Evolutionary conservation across 2,797 vertebrate genomes (phyloP).

Genomic region (Knipowitschia caucasica): DNA sequence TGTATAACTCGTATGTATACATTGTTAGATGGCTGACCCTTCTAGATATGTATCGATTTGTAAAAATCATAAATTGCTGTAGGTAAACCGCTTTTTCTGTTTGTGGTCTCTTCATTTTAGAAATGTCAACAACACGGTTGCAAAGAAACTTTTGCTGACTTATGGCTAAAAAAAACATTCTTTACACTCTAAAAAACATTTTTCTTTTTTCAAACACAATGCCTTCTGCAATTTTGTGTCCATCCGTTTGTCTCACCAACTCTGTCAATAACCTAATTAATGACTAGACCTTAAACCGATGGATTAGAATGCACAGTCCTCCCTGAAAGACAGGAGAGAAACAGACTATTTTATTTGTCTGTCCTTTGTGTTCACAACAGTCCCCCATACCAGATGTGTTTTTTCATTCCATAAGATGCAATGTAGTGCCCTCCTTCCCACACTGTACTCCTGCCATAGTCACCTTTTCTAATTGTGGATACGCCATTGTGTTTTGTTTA

Average conservation of each 20-base stretch:
- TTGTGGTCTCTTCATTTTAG: too few relatives aligned
- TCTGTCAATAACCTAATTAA: slow-evolving; percentile 51
- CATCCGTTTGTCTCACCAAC: slow-evolving; percentile 48
- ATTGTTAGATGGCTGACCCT: too few relatives aligned
- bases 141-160: too few relatives aligned
- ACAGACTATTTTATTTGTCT: slow-evolving; percentile 11
- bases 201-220: too few relatives aligned
- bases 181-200: too few relatives aligned
- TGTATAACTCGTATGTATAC: too few relatives aligned
- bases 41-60: too few relatives aligned
- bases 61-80: too few relatives aligned
- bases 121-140: too few relatives aligned
- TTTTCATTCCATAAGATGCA: slow-evolving; percentile 17
- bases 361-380: slow-evolving; percentile 2
- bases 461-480: slow-evolving; percentile 24
- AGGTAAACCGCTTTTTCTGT: too few relatives aligned
- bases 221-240: slow-evolving; percentile 9
- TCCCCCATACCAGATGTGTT: slow-evolving; percentile 21
- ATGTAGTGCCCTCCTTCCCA: slow-evolving; percentile 12
- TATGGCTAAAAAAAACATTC: too few relatives aligned
- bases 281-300: slow-evolving; percentile 42
- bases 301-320: slow-evolving; percentile 27
- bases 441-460: neutral
- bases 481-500: slow-evolving; percentile 16
- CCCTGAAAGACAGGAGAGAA: slow-evolving; percentile 24